phyloP scores from a whole-genome alignment of 2,797 vertebrate genomes.

The Gymnothorax reevesii region DNA sequence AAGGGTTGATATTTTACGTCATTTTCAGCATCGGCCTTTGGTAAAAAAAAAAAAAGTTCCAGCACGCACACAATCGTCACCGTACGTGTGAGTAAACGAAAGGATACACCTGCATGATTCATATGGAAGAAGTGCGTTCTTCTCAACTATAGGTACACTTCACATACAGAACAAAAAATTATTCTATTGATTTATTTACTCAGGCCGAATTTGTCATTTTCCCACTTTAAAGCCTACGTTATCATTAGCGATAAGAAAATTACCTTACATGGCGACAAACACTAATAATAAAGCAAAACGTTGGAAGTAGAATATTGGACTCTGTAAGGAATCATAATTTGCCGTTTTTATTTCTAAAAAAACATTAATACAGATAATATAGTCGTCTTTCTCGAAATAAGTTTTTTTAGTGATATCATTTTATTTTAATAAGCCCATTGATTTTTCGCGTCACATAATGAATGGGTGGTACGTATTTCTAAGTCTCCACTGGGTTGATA shows the following conservation, averaged over 20 bases:
- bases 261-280: not conserved
- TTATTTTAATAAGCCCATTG: not conserved
- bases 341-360: not conserved
- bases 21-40: constrained; percentile 27
- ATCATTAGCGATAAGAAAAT: not conserved
- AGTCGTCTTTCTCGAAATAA: not conserved
- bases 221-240: not conserved
- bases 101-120: constrained; percentile 54
- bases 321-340: not conserved
- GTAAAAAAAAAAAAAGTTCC: constrained; percentile 25
- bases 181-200: not conserved
- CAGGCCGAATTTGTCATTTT: not conserved
- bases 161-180: not conserved
- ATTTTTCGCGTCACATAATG: not conserved
- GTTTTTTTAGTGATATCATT: not conserved
- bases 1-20: constrained; percentile 4
- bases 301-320: too few species aligned
- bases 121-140: constrained; percentile 44
- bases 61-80: constrained; percentile 36
- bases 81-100: constrained; percentile 56
- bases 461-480: not conserved
- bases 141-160: constrained; percentile 31
- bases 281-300: not conserved
- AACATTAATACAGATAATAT: not conserved
- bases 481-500: not conserved